phyloP scores from a whole-genome alignment of 1,140 invertebrate genomes.

The Triops cancriformis region DNA sequence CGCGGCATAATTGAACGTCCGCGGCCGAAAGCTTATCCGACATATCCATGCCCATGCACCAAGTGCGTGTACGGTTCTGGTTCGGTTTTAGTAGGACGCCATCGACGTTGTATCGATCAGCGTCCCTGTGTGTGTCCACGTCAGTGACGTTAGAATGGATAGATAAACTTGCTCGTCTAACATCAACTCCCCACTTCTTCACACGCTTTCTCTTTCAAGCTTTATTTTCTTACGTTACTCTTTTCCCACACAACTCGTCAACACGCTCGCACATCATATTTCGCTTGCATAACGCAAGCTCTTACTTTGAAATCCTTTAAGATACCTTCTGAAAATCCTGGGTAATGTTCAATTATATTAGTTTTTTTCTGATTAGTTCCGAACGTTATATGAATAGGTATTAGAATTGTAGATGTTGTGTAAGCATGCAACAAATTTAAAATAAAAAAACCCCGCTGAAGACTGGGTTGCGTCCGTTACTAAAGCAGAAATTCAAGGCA shows the following conservation, averaged over 20 bases:
- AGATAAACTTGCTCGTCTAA: not conserved
- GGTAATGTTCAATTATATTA: no score
- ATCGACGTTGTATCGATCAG: conserved; percentile 10
- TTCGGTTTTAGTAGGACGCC: conserved; percentile 1
- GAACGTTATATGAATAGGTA: no score
- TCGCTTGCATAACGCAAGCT: not conserved
- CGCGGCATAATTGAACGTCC: not conserved
- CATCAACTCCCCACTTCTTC: not conserved
- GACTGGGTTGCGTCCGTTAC: no score
- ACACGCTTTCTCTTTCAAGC: not conserved
- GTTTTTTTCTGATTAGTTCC: no score
- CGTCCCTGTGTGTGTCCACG: conserved; percentile 8
- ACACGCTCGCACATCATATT: not conserved
- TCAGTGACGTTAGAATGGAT: not conserved
- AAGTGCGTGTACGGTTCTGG: conserved; percentile 4
- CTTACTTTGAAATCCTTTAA: no score
- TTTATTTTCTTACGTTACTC: not conserved
- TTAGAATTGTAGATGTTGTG: no score
- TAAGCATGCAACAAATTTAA: no score
- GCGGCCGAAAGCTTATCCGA: not conserved
- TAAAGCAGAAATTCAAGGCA: no score
- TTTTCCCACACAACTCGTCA: not conserved
- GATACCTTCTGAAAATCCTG: no score
- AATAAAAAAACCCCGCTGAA: no score
- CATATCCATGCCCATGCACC: not conserved